phyloP scores from a whole-genome alignment of 2,888 invertebrate species.

The Pollenia amentaria region DNA sequence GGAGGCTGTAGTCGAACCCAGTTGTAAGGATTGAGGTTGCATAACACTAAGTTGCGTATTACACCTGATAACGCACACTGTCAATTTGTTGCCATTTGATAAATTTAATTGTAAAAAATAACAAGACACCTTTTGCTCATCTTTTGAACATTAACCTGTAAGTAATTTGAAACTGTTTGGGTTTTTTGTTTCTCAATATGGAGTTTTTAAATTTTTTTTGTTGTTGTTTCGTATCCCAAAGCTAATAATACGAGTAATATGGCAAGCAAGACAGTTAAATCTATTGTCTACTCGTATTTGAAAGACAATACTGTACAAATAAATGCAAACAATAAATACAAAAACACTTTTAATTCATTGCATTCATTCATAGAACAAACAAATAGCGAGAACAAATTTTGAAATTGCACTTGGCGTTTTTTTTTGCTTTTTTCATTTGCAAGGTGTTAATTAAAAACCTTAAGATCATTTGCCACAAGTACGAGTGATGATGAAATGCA shows the following conservation, averaged over 20 bases:
- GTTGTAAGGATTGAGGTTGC: neutral
- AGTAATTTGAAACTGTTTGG: slow-evolving; percentile 46
- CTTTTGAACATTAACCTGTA: slow-evolving; percentile 19
- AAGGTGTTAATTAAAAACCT: slow-evolving; percentile 61
- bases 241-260: slow-evolving; percentile 18
- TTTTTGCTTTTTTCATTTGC: neutral
- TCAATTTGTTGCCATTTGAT: slow-evolving; percentile 27
- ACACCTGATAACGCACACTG: slow-evolving; percentile 19
- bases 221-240: neutral
- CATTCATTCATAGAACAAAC: slow-evolving; percentile 31
- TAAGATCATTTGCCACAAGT: slow-evolving; percentile 19
- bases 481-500: neutral
- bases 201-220: neutral
- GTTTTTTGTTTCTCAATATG: slow-evolving; percentile 16
- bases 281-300: slow-evolving; percentile 32
- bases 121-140: slow-evolving; percentile 21
- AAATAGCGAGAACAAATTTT: slow-evolving; percentile 1
- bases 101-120: neutral
- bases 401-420: neutral
- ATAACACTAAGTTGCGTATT: neutral
- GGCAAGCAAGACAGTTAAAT: slow-evolving; percentile 19
- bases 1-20: slow-evolving; percentile 1
- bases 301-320: slow-evolving; percentile 28
- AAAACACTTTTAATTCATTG: slow-evolving; percentile 32
- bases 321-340: slow-evolving; percentile 14